phyloP scores from a whole-genome alignment of 2,797 vertebrate genomes.

The Gallinago stenura region DNA sequence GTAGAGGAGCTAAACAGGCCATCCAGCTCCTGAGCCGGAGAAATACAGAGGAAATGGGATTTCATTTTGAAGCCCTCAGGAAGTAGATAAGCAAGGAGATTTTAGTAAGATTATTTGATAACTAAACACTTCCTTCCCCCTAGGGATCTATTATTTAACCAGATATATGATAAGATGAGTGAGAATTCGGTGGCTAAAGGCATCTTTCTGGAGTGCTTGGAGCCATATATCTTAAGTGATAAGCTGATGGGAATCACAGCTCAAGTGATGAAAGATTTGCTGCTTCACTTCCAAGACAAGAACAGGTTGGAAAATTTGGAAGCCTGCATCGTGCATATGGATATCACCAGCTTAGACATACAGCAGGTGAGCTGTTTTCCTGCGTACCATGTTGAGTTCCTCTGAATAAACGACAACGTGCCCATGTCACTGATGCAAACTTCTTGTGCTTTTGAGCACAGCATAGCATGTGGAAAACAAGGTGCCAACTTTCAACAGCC shows the following conservation, averaged over 20 bases:
- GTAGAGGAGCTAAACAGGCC: neutral
- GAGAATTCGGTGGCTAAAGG: conserved; percentile 94
- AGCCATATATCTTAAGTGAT: conserved; percentile 92
- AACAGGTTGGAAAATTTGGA: conserved; percentile 94
- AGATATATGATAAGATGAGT: conserved; percentile 89
- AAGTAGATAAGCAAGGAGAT: neutral
- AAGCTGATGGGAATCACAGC: conserved; percentile 91
- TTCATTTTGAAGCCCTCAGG: neutral
- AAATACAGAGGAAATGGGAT: neutral
- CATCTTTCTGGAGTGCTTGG: conserved; percentile 93
- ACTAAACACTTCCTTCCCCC: neutral
- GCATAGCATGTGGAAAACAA: neutral
- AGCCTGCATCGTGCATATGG: conserved; percentile 95
- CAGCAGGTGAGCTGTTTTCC: conserved; percentile 86
- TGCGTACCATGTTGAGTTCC: neutral
- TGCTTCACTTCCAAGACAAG: conserved; percentile 93
- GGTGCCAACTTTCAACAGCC: neutral
- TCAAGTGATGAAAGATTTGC: conserved; percentile 93
- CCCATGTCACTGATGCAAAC: neutral
- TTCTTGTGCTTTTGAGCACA: neutral
- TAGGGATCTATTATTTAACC: conserved; percentile 93
- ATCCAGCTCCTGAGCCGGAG: neutral
- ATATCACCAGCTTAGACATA: conserved; percentile 96
- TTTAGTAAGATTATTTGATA: neutral
- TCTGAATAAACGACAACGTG: neutral